A percentile compares a stretch with the other conserved stretches of the same genome.
phyloP scores from a whole-genome alignment of 2,113 vertebrate genomes.

The Ochotona princeps region DNA sequence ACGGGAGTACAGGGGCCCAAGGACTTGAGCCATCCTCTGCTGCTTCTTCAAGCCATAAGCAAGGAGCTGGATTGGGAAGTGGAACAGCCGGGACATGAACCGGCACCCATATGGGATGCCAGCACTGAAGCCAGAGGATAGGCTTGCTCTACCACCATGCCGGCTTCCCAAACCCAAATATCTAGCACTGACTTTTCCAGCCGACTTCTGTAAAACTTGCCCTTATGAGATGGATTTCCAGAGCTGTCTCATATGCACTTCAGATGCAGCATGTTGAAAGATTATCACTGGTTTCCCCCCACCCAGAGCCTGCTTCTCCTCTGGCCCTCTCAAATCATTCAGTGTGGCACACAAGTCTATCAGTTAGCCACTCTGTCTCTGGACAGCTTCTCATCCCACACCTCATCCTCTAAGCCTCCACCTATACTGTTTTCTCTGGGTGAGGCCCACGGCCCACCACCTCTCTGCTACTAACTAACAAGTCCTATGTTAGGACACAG shows the following conservation, averaged over 20 bases:
- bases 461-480: not conserved
- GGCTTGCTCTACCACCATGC: too few relatives aligned
- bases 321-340: not conserved
- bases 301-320: not conserved
- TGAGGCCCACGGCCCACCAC: not conserved
- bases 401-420: not conserved
- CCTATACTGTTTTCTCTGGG: not conserved
- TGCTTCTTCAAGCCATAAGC: too few relatives aligned
- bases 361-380: not conserved
- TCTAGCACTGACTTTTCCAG: not conserved
- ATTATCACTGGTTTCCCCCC: not conserved
- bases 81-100: too few relatives aligned
- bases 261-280: not conserved
- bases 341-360: not conserved
- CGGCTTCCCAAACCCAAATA: constrained; percentile 3
- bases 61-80: too few relatives aligned
- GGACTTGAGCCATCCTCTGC: too few relatives aligned
- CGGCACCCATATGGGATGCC: too few relatives aligned
- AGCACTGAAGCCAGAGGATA: too few relatives aligned
- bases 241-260: not conserved
- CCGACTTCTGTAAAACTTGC: not conserved
- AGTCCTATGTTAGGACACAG: not conserved
- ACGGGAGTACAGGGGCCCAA: too few relatives aligned
- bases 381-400: not conserved
- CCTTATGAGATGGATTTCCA: not conserved